Evolutionary conservation across 2,888 invertebrate species (phyloP).

Genomic region (Brachyptera putata): DNA sequence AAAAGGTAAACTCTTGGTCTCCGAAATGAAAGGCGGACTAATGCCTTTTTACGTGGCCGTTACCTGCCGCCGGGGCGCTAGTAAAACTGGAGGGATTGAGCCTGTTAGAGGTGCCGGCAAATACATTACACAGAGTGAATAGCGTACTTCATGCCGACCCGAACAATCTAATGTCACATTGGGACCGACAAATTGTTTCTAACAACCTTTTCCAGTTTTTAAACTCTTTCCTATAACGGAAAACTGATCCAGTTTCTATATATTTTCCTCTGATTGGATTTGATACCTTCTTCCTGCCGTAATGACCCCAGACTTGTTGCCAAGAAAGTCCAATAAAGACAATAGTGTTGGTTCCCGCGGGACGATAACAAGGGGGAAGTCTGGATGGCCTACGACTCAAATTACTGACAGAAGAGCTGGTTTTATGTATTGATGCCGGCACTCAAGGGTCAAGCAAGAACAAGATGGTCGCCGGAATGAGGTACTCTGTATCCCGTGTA

Average conservation of each 20-base stretch:
- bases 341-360: neutral
- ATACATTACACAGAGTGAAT: too few relatives aligned
- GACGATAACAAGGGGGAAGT: too few relatives aligned
- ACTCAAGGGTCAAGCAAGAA: neutral
- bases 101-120: too few relatives aligned
- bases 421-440: constrained; percentile 1
- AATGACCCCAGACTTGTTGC: neutral
- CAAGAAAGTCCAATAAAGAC: neutral
- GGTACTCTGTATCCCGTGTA: too few relatives aligned
- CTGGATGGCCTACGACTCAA: constrained; percentile 1
- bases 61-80: neutral
- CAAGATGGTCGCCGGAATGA: constrained; percentile 6
- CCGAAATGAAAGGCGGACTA: constrained; percentile 17
- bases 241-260: too few relatives aligned
- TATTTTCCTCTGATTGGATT: too few relatives aligned
- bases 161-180: too few relatives aligned
- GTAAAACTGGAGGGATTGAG: constrained; percentile 6
- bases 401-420: constrained; percentile 1
- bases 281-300: too few relatives aligned
- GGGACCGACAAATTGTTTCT: too few relatives aligned
- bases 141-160: too few relatives aligned
- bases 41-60: constrained; percentile 18
- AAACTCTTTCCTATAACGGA: too few relatives aligned
- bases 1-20: neutral
- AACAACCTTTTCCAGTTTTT: too few relatives aligned